These are phyloP conservation scores for Linnaemya tessellans DNA, from an alignment of 2,888 invertebrate species.

Conservation along the genomic window DNA sequence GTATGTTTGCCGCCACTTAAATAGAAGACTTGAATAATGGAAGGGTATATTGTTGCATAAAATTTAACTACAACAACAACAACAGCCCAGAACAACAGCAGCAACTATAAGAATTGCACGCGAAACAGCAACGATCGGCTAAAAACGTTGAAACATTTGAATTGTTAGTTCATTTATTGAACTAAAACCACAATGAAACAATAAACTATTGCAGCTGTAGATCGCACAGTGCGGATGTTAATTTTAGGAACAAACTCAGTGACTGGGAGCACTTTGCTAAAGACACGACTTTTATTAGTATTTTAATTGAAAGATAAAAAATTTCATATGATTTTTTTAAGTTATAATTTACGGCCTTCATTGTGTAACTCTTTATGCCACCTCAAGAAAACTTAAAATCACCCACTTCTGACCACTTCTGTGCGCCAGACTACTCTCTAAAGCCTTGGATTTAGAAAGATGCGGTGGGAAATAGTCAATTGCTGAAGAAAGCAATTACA, in stretches of 20 bases:
- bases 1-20: conserved; percentile 26
- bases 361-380: too few relatives aligned
- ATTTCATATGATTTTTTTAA: too few relatives aligned
- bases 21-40: conserved; percentile 20
- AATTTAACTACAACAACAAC: background rate
- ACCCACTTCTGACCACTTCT: too few relatives aligned
- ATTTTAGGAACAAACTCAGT: background rate
- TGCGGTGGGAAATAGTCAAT: too few relatives aligned
- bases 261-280: too few relatives aligned
- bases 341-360: too few relatives aligned
- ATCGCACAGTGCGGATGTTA: conserved; percentile 13
- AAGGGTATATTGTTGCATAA: conserved; percentile 25
- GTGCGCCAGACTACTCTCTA: too few relatives aligned
- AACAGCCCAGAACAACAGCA: conserved; percentile 20
- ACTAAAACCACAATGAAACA: conserved; percentile 62
- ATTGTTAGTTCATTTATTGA: conserved; percentile 70
- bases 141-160: conserved; percentile 57
- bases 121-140: conserved; percentile 40
- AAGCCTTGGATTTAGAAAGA: too few relatives aligned
- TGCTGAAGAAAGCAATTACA: too few relatives aligned
- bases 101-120: conserved; percentile 17
- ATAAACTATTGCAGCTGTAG: conserved; percentile 46
- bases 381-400: too few relatives aligned
- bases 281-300: too few relatives aligned
- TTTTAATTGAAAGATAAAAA: too few relatives aligned